phyloP scores from a whole-genome alignment of 2,888 invertebrate genomes.

The Volucella inflata region DNA sequence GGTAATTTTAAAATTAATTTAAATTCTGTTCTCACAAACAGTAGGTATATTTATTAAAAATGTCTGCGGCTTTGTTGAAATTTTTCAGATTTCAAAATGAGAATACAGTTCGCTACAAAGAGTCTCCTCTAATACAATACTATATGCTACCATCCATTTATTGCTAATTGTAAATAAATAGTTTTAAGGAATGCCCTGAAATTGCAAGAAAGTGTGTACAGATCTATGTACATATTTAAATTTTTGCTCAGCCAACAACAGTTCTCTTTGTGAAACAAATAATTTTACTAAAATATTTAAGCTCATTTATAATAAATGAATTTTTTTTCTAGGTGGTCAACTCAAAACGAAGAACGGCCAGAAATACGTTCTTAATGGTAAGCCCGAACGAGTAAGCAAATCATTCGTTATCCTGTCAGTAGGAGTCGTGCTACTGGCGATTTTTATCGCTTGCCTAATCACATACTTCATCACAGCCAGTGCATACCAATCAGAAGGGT shows the following conservation, averaged over 20 bases:
- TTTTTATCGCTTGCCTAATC: conserved; percentile 80
- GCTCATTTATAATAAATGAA: neutral
- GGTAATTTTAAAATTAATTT: too few relatives aligned
- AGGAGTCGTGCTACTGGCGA: conserved; percentile 79
- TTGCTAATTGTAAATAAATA: too few relatives aligned
- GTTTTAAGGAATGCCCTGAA: too few relatives aligned
- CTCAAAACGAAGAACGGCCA: conserved; percentile 84
- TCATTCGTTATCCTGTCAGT: conserved; percentile 80
- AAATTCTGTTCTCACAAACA: too few relatives aligned
- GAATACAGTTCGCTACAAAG: too few relatives aligned
- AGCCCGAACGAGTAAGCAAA: conserved; percentile 82
- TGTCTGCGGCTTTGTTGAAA: too few relatives aligned
- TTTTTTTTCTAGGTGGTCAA: conserved; percentile 82
- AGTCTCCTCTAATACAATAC: too few relatives aligned
- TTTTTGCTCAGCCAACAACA: neutral
- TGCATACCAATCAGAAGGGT: conserved; percentile 79
- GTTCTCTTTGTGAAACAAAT: neutral
- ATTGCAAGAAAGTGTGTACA: too few relatives aligned
- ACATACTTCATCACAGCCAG: conserved; percentile 82
- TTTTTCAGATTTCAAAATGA: too few relatives aligned
- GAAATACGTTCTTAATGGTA: conserved; percentile 83
- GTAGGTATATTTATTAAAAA: too few relatives aligned
- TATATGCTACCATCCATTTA: too few relatives aligned
- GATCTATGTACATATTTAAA: neutral
- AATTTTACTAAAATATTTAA: neutral